Conservation (phyloP, 2,113 vertebrate genomes). For the Bubalus kerabau region DNA sequence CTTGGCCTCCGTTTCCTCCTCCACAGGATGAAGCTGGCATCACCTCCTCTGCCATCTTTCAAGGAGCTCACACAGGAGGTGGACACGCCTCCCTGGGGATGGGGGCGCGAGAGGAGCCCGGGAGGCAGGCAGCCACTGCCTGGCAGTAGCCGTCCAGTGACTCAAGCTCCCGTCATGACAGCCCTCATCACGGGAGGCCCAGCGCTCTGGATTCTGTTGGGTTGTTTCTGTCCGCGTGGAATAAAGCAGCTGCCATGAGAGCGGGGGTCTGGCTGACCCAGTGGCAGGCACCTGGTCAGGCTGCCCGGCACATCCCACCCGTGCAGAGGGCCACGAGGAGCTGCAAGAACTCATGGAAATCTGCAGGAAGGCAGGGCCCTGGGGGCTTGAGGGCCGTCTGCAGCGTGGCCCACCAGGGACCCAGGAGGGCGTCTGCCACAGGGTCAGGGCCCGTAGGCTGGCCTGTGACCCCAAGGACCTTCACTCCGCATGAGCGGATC, state of each 20-base stretch:
- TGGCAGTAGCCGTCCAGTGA: rapidly evolving
- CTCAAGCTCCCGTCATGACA: rapidly evolving
- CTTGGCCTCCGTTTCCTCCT: background rate
- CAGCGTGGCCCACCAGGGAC: too few relatives aligned
- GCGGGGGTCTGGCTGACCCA: background rate
- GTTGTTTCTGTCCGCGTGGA: rapidly evolving
- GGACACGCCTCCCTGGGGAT: rapidly evolving
- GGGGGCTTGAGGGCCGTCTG: background rate
- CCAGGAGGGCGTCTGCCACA: rapidly evolving
- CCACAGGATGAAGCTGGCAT: rapidly evolving
- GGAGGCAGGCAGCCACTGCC: rapidly evolving
- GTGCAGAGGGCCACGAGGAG: background rate
- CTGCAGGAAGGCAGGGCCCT: background rate
- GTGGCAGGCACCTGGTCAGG: rapidly evolving
- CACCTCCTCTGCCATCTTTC: background rate
- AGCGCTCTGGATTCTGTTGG: background rate
- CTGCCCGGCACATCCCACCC: background rate
- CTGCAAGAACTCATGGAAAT: background rate
- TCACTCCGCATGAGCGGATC: rapidly evolving
- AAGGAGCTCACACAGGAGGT: background rate
- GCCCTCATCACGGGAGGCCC: background rate
- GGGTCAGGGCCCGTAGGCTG: background rate
- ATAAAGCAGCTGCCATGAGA: too few relatives aligned
- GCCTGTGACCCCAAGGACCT: background rate
- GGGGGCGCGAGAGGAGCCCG: too few relatives aligned